Conservation (phyloP, 1,140 invertebrate genomes). For the Anoplolepis gracilipes region DNA sequence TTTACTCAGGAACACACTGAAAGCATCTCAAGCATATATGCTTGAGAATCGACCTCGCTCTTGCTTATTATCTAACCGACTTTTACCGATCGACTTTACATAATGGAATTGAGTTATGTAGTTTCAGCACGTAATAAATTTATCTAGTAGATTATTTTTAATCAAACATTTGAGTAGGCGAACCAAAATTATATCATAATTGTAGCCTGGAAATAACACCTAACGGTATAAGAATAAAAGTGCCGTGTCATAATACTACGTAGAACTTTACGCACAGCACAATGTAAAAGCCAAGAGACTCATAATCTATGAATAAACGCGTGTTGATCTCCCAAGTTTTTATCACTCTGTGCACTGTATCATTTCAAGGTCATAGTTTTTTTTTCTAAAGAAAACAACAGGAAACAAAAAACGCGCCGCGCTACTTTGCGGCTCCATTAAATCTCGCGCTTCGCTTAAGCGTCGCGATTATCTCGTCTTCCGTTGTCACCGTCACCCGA, state of each 20-base stretch:
- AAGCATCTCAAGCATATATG: neutral
- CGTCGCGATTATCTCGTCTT: slow-evolving; percentile 27
- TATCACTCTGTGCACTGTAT: slow-evolving; percentile 9
- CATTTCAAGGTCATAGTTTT: neutral
- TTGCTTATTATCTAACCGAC: slow-evolving; percentile 40
- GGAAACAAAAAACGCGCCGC: neutral
- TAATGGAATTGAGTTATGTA: slow-evolving; percentile 22
- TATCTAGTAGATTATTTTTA: slow-evolving; percentile 33
- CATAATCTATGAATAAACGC: neutral
- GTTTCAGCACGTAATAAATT: slow-evolving; percentile 39
- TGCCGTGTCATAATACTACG: neutral
- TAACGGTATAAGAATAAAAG: slow-evolving; percentile 12
- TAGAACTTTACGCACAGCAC: neutral
- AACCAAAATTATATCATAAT: slow-evolving; percentile 15
- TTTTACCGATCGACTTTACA: slow-evolving; percentile 9
- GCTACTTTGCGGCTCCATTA: slow-evolving; percentile 35
- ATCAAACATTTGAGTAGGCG: slow-evolving; percentile 3
- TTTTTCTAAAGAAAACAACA: neutral
- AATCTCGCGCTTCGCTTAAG: slow-evolving; percentile 46
- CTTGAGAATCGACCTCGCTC: neutral
- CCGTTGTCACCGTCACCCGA: neutral
- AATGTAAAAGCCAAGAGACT: neutral
- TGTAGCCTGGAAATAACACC: neutral
- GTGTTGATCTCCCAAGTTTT: neutral
- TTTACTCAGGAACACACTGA: neutral